Percentiles rank a stretch among this genome's conserved stretches.
phyloP scores from a whole-genome alignment of 2,797 vertebrate genomes.

The Amblyraja radiata region DNA sequence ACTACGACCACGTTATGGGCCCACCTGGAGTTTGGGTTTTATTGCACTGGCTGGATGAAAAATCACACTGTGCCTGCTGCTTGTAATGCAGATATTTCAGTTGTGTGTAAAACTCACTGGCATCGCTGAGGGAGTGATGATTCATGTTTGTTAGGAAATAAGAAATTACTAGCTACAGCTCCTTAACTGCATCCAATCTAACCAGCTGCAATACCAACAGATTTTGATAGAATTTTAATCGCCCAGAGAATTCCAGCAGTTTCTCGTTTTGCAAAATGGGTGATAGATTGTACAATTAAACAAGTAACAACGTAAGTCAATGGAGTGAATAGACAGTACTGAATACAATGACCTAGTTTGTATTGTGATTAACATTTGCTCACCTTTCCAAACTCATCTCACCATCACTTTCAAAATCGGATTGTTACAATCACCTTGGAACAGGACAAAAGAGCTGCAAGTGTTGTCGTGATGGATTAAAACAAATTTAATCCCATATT shows the following conservation, averaged over 20 bases:
- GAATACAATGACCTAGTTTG: slow-evolving; percentile 61
- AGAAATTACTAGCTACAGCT: neutral
- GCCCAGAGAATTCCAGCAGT: slow-evolving; percentile 66
- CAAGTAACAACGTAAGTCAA: slow-evolving; percentile 76
- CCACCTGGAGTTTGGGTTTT: neutral
- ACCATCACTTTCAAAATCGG: neutral
- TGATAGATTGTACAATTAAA: slow-evolving; percentile 90
- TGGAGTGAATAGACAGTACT: slow-evolving; percentile 66
- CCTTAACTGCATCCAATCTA: slow-evolving; percentile 25
- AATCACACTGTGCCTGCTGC: neutral
- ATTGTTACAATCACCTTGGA: neutral
- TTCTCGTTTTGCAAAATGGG: slow-evolving; percentile 74
- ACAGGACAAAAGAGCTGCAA: neutral
- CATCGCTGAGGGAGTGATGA: neutral
- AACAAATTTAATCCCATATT: neutral
- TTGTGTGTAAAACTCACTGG: neutral
- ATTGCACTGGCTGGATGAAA: neutral
- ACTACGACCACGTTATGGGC: no score
- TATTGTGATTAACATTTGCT: slow-evolving; percentile 30
- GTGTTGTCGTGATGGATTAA: neutral
- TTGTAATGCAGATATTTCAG: neutral
- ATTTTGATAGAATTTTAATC: slow-evolving; percentile 58
- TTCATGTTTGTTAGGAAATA: neutral
- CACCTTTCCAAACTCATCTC: neutral
- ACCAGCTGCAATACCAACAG: slow-evolving; percentile 10